Percentiles rank a stretch among this genome's conserved stretches.
Evolutionary conservation across 2,113 vertebrate species (phyloP).

Genomic region (Rostratula benghalensis): DNA sequence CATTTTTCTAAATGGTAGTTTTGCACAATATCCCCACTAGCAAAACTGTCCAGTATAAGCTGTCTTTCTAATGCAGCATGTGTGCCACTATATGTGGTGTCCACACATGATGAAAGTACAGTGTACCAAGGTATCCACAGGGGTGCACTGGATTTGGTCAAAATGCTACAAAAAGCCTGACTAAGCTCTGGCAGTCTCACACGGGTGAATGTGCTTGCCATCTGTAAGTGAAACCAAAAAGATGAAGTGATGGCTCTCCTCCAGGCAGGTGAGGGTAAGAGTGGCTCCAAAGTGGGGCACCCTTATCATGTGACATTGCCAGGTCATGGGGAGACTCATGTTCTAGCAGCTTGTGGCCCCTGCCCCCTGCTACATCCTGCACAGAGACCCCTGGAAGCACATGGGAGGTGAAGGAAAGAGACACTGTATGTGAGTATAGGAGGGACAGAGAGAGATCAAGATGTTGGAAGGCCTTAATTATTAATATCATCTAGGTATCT

Average conservation of each 20-base stretch:
- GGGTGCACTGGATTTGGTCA: neutral
- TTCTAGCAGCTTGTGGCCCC: neutral
- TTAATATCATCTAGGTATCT: neutral
- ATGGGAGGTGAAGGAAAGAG: neutral
- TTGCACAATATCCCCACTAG: neutral
- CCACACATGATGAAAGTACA: neutral
- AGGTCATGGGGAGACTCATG: neutral
- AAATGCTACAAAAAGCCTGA: neutral
- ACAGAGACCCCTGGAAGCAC: neutral
- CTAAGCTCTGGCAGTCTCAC: neutral
- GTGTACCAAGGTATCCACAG: neutral
- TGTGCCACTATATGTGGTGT: neutral
- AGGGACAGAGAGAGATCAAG: neutral
- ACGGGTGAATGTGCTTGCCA: neutral
- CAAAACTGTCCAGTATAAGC: neutral
- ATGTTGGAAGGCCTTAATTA: neutral
- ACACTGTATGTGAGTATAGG: neutral
- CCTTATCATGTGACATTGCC: rapidly evolving
- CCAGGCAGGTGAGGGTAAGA: neutral
- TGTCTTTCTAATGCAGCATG: neutral
- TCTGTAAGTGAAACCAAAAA: neutral
- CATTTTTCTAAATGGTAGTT: neutral
- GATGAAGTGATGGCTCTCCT: neutral
- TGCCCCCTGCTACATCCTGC: neutral
- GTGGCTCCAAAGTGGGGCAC: rapidly evolving